Percentiles rank a stretch among this genome's conserved stretches.
These are phyloP conservation scores for Apamea sordens DNA, from an alignment of 2,888 invertebrate genomes.

Conservation along the genomic window DNA sequence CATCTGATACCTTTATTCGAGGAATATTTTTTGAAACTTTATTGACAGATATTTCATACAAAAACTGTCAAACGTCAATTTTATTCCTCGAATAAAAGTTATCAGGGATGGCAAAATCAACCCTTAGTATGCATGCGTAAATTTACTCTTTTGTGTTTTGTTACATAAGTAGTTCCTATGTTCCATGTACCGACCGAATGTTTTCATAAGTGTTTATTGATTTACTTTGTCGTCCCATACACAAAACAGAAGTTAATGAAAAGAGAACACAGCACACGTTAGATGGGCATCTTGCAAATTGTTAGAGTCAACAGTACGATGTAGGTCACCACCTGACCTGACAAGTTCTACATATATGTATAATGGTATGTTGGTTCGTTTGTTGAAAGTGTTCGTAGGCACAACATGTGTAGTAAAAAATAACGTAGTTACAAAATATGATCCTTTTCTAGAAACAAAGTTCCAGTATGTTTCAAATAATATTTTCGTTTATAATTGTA, in stretches of 20 bases:
- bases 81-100: too few species aligned
- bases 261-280: constrained; percentile 37
- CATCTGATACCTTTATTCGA: too few species aligned
- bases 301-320: constrained; percentile 37
- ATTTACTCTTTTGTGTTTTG: too few species aligned
- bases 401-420: neutral
- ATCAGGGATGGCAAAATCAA: too few species aligned
- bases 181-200: too few species aligned
- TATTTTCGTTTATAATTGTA: neutral
- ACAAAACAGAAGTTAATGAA: constrained; percentile 34
- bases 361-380: neutral
- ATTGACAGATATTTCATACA: too few species aligned
- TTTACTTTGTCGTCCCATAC: neutral
- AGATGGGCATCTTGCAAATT: constrained; percentile 50
- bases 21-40: too few species aligned
- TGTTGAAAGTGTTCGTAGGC: neutral
- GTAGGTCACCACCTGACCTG: constrained; percentile 41
- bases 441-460: neutral
- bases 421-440: neutral
- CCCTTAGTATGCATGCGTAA: too few species aligned
- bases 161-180: neutral
- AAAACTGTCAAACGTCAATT: too few species aligned
- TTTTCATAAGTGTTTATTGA: neutral
- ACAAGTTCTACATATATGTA: constrained; percentile 3
- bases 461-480: neutral